phyloP scores from a whole-genome alignment of 2,888 invertebrate species.

The Drosophila affinis region DNA sequence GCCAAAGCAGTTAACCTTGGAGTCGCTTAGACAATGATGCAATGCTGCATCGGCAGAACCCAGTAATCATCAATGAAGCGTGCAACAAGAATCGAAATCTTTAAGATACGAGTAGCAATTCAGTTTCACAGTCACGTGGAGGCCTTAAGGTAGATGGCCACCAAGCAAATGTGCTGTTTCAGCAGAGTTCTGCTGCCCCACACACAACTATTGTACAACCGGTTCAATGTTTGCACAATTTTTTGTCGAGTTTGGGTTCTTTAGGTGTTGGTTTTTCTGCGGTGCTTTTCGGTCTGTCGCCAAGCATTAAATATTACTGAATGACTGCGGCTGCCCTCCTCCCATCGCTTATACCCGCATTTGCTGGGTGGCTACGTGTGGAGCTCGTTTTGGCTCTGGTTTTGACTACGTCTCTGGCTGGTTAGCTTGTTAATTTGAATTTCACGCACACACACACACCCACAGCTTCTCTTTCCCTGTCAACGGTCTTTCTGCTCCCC shows the following conservation, averaged over 20 bases:
- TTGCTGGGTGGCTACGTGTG: slow-evolving; percentile 60
- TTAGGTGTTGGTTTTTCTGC: slow-evolving; percentile 3
- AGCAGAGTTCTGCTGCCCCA: slow-evolving; percentile 30
- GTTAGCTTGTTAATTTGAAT: slow-evolving; percentile 70
- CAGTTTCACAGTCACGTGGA: slow-evolving; percentile 17
- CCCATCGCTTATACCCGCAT: slow-evolving; percentile 45
- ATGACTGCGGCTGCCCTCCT: slow-evolving; percentile 44
- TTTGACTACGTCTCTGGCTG: slow-evolving; percentile 1
- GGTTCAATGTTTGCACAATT: slow-evolving; percentile 79
- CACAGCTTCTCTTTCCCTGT: slow-evolving; percentile 17
- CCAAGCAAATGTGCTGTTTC: slow-evolving; percentile 20
- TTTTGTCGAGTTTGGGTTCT: slow-evolving; percentile 24
- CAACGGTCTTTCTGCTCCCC: not conserved
- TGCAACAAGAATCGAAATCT: slow-evolving; percentile 58
- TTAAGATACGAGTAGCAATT: slow-evolving; percentile 3
- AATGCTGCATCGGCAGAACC: slow-evolving; percentile 46
- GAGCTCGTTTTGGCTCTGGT: slow-evolving; percentile 27
- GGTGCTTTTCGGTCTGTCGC: slow-evolving; percentile 58
- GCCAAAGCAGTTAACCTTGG: slow-evolving; percentile 64
- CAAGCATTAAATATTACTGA: slow-evolving; percentile 70
- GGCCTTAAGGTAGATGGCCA: slow-evolving; percentile 1
- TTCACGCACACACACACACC: slow-evolving; percentile 60
- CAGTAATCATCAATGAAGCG: slow-evolving; percentile 75
- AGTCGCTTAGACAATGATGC: slow-evolving; percentile 39
- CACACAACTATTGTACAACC: slow-evolving; percentile 67